Percentiles rank a stretch among this genome's conserved stretches.
phyloP scores from a whole-genome alignment of 1,140 invertebrate species.

The Leptonema lineaticorne region DNA sequence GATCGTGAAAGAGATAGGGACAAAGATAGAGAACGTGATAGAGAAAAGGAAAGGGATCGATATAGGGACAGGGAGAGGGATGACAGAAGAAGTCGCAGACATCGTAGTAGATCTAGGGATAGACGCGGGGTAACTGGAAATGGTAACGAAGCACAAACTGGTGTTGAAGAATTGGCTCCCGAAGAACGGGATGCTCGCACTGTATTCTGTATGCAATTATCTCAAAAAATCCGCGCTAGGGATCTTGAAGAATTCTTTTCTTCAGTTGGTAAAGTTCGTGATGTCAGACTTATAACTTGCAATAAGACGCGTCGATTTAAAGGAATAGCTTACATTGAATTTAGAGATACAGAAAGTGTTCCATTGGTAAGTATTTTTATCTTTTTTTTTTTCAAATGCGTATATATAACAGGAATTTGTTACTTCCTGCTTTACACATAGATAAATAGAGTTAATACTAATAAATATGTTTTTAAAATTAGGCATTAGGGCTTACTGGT shows the following conservation, averaged over 20 bases:
- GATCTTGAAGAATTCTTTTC: constrained; percentile 99
- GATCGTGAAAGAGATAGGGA: constrained; percentile 46
- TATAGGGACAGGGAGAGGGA: constrained; percentile 48
- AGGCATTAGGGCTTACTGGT: constrained; percentile 94
- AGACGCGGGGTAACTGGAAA: constrained; percentile 45
- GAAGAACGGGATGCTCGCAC: constrained; percentile 98
- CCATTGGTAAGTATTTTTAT: constrained; percentile 69
- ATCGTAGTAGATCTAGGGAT: constrained; percentile 48
- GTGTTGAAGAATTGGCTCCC: constrained; percentile 81
- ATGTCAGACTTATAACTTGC: constrained; percentile 98
- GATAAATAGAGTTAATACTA: too few species aligned
- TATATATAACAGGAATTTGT: too few species aligned
- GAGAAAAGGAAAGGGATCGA: constrained; percentile 43
- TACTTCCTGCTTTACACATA: too few species aligned
- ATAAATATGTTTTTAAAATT: too few species aligned
- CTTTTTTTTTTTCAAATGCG: too few species aligned
- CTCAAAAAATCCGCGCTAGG: constrained; percentile 88
- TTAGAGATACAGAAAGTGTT: constrained; percentile 96
- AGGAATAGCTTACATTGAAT: constrained; percentile 99
- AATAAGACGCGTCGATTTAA: constrained; percentile 99
- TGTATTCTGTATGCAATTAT: constrained; percentile 97
- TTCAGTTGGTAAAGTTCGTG: constrained; percentile 96
- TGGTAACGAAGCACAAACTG: constrained; percentile 34
- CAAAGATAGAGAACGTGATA: constrained; percentile 48
- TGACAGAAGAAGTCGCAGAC: constrained; percentile 43